These are phyloP conservation scores for Sclerodermus sp. DNA, from an alignment of 2,888 invertebrate species.

Conservation along the genomic window DNA sequence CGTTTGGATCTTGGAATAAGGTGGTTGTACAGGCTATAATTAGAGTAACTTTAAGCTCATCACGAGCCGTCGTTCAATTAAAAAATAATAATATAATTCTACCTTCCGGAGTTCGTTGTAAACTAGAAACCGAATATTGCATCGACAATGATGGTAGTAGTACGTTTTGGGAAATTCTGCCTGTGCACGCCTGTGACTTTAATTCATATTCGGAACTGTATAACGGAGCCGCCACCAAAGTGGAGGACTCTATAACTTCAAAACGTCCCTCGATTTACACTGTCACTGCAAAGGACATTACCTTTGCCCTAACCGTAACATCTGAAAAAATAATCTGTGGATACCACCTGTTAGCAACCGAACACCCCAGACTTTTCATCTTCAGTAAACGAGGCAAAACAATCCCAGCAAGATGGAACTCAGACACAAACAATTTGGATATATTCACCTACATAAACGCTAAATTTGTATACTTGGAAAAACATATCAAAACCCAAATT, in stretches of 20 bases:
- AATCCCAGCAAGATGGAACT: not conserved
- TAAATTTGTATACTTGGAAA: constrained; percentile 34
- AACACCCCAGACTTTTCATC: constrained; percentile 14
- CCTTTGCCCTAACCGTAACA: constrained; percentile 20
- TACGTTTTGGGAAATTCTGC: constrained; percentile 5
- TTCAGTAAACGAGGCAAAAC: not conserved
- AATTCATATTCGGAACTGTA: constrained; percentile 22
- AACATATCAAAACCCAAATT: constrained; percentile 23
- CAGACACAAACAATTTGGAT: constrained; percentile 13
- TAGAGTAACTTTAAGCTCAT: not conserved
- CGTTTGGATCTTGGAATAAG: not conserved
- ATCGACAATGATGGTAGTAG: not conserved
- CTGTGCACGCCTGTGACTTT: constrained; percentile 4
- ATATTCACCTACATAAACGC: constrained; percentile 25
- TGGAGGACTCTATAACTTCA: not conserved
- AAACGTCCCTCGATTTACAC: constrained; percentile 11
- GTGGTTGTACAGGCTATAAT: not conserved
- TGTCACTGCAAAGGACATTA: constrained; percentile 9
- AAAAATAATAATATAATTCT: not conserved
- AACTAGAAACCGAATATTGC: not conserved
- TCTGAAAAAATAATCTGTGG: constrained; percentile 9
- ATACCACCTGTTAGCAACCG: constrained; percentile 10
- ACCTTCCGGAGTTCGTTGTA: not conserved
- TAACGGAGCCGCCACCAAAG: constrained; percentile 12
- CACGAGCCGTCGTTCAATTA: not conserved